Evolutionary conservation across 1,140 invertebrate species (phyloP), one percentile per base, ranked within the genome.

Genomic region (Anoplophora glabripennis): DNA sequence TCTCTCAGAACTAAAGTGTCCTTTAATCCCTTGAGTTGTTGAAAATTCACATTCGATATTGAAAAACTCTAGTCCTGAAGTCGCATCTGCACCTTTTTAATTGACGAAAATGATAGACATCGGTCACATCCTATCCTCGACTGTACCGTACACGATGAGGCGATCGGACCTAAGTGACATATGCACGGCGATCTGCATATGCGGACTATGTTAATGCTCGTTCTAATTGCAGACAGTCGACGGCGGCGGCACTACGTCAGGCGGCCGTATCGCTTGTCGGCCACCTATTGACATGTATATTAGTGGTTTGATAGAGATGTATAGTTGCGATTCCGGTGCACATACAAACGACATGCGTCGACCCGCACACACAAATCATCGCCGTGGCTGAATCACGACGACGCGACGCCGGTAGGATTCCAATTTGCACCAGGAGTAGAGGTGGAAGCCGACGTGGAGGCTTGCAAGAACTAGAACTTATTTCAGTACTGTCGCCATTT

Each of bases 211-310:
- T 66, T 68, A 68, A 68, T 68, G 66, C 60, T 44, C 48, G 45
- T 58, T 55, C 64, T 68, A 68, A 68, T 68, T 68, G 66, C 66
- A 60, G 66, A 68, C 66, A 68, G 66, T 68, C 58, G 66, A 28
- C 21, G 21, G 21, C 21, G 21, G 66, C 64, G 49, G 66, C 64
- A 61, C 34, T 68, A 64, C 54, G 54, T 60, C 62, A 64, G 57
- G 37, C 53, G 46, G 45, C 56, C 53, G 64, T 63, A 63, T 63
- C 60, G 64, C 60, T 57, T 59, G 64, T 63, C 57, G 61, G n/a
- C 53, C 51, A 41, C 57, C 66, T 68, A 68, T 68, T 68, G 66
- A 68, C 66, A 68, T 68, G 66, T 65, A 65, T 68, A 68, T 68
- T 68, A 63, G 65, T 42, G 42, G 54, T 59, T 64, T 54, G 61